These are phyloP conservation scores for Agapornis canus DNA, from an alignment of 2,797 vertebrate species.

Conservation along the genomic window DNA sequence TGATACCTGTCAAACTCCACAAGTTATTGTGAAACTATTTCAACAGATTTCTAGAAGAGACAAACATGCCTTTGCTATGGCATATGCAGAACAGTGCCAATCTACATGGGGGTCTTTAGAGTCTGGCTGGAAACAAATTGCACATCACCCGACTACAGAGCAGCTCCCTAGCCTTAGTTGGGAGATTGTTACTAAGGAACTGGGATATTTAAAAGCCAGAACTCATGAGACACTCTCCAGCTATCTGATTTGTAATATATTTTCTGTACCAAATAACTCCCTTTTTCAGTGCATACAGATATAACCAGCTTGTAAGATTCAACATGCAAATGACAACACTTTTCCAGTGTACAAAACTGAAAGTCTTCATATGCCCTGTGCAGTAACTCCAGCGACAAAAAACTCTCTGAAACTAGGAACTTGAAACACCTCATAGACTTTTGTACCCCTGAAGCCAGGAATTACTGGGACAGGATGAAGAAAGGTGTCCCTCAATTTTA, in stretches of 20 bases:
- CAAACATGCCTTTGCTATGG: neutral
- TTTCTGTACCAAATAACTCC: neutral
- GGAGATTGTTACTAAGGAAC: neutral
- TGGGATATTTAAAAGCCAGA: neutral
- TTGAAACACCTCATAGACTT: neutral
- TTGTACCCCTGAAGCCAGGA: neutral
- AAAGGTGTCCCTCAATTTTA: neutral
- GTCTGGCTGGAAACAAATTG: neutral
- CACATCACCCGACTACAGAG: fast-evolving
- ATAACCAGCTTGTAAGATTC: neutral
- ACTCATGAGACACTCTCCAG: neutral
- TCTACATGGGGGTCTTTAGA: fast-evolving
- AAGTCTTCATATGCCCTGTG: neutral
- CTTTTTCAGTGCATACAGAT: neutral
- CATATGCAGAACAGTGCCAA: fast-evolving
- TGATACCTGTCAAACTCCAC: neutral
- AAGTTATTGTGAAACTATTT: neutral
- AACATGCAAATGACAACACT: neutral
- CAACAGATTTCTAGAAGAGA: neutral
- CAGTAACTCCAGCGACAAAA: neutral
- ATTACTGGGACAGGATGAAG: fast-evolving
- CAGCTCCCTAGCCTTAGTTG: neutral
- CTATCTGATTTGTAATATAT: neutral
- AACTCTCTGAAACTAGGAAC: neutral
- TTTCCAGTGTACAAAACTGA: neutral